phyloP scores from a whole-genome alignment of 2,888 invertebrate species.

The Drepana falcataria region DNA sequence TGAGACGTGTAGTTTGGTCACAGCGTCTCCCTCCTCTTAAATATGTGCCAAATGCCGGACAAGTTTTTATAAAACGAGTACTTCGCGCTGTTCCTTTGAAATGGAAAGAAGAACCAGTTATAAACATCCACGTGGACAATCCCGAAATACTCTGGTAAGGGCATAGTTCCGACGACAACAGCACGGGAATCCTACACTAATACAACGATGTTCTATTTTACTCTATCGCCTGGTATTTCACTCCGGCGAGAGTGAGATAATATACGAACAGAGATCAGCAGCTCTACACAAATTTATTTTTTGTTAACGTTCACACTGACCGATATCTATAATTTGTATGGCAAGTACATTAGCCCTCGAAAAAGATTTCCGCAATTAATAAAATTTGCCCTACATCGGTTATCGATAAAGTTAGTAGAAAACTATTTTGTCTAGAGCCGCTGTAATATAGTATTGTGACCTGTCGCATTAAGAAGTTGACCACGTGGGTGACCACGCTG shows the following conservation, averaged over 20 bases:
- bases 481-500: constrained; percentile 47
- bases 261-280: too few species aligned
- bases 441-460: constrained; percentile 28
- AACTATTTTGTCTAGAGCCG: not conserved
- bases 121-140: not conserved
- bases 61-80: constrained; percentile 70
- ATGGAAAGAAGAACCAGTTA: constrained; percentile 21
- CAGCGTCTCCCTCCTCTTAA: constrained; percentile 53
- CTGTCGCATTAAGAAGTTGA: constrained; percentile 59
- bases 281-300: too few species aligned
- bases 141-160: constrained; percentile 35
- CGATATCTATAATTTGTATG: too few species aligned
- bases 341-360: too few species aligned
- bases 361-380: too few species aligned
- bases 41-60: constrained; percentile 70
- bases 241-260: not conserved
- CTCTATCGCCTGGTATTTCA: not conserved
- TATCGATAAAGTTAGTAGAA: too few species aligned
- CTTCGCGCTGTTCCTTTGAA: constrained; percentile 51
- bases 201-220: not conserved
- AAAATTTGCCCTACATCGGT: too few species aligned
- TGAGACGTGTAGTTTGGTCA: constrained; percentile 24
- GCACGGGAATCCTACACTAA: constrained; percentile 9
- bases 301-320: too few species aligned
- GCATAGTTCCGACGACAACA: constrained; percentile 55